Conservation (phyloP, 2,113 vertebrate genomes). For the Sinocyclocheilus grahami region DNA sequence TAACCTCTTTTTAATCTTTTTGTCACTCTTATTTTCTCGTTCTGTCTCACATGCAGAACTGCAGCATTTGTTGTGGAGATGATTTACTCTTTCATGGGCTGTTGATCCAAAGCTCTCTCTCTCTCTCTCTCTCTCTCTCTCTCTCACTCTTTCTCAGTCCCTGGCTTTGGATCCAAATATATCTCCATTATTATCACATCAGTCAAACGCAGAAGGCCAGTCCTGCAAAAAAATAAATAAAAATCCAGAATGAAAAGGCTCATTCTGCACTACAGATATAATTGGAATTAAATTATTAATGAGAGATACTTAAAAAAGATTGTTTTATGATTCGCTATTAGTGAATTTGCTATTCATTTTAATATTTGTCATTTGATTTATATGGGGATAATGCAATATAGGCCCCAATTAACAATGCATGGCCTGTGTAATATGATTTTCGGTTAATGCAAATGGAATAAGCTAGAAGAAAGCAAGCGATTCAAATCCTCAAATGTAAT, state of each 20-base stretch:
- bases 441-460: constrained; percentile 88
- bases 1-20: constrained; percentile 6
- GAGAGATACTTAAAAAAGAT: constrained; percentile 89
- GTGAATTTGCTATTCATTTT: constrained; percentile 93
- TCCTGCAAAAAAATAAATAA: constrained; percentile 61
- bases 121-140: background rate
- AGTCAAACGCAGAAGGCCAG: constrained; percentile 57
- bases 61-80: constrained; percentile 11
- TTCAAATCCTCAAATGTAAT: constrained; percentile 88
- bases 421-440: constrained; percentile 88
- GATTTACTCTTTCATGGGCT: background rate
- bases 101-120: background rate
- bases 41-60: background rate
- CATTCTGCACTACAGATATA: constrained; percentile 77
- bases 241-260: constrained; percentile 13
- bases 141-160: constrained; percentile 21
- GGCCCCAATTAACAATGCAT: constrained; percentile 91
- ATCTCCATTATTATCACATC: constrained; percentile 64
- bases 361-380: constrained; percentile 94
- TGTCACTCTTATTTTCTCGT: background rate
- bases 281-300: constrained; percentile 96
- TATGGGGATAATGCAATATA: constrained; percentile 92
- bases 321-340: constrained; percentile 92
- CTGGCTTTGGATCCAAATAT: constrained; percentile 49
- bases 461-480: constrained; percentile 79